phyloP scores from a whole-genome alignment of 2,888 invertebrate genomes.

The Colletes collaris region DNA sequence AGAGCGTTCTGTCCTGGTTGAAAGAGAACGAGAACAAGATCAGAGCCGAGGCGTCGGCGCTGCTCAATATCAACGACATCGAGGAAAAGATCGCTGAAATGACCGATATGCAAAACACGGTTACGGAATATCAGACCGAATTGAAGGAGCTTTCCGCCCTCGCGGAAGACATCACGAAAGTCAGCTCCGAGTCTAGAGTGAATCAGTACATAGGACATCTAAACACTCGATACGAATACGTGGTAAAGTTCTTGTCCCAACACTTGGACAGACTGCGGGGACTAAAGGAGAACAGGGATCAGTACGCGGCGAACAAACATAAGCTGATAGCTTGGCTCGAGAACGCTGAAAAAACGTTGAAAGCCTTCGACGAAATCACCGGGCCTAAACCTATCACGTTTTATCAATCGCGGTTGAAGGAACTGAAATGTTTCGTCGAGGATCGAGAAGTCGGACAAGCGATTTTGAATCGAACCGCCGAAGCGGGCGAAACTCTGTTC shows the following conservation, averaged over 20 bases:
- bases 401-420: constrained; percentile 89
- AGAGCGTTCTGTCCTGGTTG: constrained; percentile 90
- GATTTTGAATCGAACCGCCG: constrained; percentile 91
- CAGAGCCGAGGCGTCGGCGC: constrained; percentile 89
- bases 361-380: constrained; percentile 89
- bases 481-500: constrained; percentile 94
- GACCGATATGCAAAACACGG: constrained; percentile 86
- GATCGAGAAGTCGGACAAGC: constrained; percentile 92
- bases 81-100: constrained; percentile 89
- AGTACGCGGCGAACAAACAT: constrained; percentile 87
- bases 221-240: constrained; percentile 89
- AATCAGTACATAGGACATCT: constrained; percentile 92
- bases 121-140: constrained; percentile 87
- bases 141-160: constrained; percentile 88
- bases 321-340: constrained; percentile 92
- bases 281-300: constrained; percentile 88
- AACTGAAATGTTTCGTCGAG: constrained; percentile 89
- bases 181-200: constrained; percentile 93
- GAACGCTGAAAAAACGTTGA: constrained; percentile 90
- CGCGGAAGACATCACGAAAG: constrained; percentile 89
- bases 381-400: constrained; percentile 89
- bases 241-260: constrained; percentile 88
- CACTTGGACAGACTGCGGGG: constrained; percentile 90
- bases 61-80: constrained; percentile 88
- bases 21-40: constrained; percentile 91